phyloP scores from a whole-genome alignment of 2,797 vertebrate genomes.

The Anomalospiza imberbis region DNA sequence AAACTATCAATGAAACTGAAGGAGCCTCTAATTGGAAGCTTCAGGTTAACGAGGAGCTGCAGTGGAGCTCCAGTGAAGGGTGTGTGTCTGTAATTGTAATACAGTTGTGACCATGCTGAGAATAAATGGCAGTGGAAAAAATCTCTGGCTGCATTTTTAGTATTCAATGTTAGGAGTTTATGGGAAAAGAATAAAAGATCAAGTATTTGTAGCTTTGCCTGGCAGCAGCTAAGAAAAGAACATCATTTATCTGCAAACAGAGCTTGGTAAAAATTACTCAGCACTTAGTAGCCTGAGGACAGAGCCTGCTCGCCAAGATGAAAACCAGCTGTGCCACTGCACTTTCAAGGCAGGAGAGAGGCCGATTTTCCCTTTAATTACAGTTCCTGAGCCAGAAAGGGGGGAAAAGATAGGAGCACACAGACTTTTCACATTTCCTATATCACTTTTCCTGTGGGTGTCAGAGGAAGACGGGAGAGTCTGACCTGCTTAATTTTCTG shows the following conservation, averaged over 20 bases:
- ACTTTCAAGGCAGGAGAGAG: not conserved
- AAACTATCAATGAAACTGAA: constrained; percentile 46
- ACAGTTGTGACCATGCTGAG: constrained; percentile 29
- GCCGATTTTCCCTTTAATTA: constrained; percentile 48
- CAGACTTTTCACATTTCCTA: not conserved
- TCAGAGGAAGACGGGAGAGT: not conserved
- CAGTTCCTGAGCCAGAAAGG: constrained; percentile 19
- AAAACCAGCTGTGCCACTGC: constrained; percentile 56
- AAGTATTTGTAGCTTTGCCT: constrained; percentile 58
- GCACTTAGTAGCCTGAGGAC: constrained; percentile 61
- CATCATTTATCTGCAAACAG: constrained; percentile 59
- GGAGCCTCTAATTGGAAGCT: constrained; percentile 46
- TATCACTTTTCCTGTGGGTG: constrained; percentile 16
- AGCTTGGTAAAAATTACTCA: constrained; percentile 62
- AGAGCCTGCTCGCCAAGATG: constrained; percentile 58
- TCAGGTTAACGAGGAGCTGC: constrained; percentile 50
- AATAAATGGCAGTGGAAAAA: constrained; percentile 64
- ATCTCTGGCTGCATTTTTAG: constrained; percentile 55
- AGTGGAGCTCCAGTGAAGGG: not conserved
- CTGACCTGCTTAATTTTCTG: constrained; percentile 22
- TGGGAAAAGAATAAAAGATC: constrained; percentile 61
- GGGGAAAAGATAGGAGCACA: not conserved
- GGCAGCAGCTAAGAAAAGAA: constrained; percentile 54
- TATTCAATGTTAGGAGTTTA: constrained; percentile 53
- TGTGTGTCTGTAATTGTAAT: constrained; percentile 38